Conservation (phyloP, 2,888 invertebrate species). For the Monoplex corrugatus region DNA sequence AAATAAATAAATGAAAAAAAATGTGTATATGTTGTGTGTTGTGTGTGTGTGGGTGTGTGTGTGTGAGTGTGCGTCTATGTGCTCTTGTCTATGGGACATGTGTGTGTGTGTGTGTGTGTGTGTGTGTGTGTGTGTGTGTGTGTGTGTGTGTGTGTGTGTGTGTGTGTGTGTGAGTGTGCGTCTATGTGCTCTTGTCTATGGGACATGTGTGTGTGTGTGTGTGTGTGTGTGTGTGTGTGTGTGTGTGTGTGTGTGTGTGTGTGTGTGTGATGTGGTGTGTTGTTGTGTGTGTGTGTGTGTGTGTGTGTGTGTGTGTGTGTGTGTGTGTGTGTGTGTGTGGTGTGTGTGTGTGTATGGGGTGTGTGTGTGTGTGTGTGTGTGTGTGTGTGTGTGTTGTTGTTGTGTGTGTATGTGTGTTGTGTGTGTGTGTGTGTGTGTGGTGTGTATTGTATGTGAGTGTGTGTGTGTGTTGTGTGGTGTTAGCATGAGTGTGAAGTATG, state of each 20-base stretch:
- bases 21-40: too few species aligned
- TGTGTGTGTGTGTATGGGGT: too few species aligned
- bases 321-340: too few species aligned
- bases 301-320: too few species aligned
- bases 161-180: background rate
- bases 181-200: background rate
- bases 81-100: background rate
- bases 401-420: too few species aligned
- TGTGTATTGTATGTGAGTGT: too few species aligned
- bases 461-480: too few species aligned
- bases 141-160: background rate
- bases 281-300: too few species aligned
- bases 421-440: background rate
- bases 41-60: too few species aligned
- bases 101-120: background rate
- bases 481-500: background rate
- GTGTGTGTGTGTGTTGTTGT: too few species aligned
- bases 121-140: background rate
- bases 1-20: too few species aligned
- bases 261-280: background rate
- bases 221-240: background rate
- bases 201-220: background rate
- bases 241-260: background rate
- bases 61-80: too few species aligned
- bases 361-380: background rate